These are phyloP conservation scores for Otolemur crassicaudatus DNA, from an alignment of 2,797 vertebrate species.

Conservation along the genomic window DNA sequence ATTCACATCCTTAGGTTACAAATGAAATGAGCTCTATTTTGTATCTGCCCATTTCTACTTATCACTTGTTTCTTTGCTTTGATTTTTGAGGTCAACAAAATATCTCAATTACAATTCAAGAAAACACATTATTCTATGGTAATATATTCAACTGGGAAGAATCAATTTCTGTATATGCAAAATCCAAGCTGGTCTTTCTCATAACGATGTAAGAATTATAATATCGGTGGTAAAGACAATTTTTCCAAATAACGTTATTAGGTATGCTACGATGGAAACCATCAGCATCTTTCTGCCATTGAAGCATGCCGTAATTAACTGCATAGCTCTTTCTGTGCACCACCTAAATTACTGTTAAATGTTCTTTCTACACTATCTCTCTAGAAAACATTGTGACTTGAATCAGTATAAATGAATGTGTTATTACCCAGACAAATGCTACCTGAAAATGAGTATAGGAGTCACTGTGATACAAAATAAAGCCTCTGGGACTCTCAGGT, in stretches of 20 bases:
- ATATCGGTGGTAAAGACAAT: neutral
- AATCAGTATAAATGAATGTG: neutral
- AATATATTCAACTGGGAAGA: slow-evolving; percentile 32
- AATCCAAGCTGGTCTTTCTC: slow-evolving; percentile 51
- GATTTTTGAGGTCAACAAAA: slow-evolving; percentile 50
- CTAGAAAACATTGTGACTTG: slow-evolving; percentile 1
- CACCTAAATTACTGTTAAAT: slow-evolving; percentile 34
- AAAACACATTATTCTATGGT: neutral
- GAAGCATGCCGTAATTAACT: slow-evolving; percentile 45
- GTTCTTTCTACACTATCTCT: neutral
- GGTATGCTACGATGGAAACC: neutral
- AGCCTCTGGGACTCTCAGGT: neutral
- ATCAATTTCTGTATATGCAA: slow-evolving; percentile 48
- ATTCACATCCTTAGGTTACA: neutral
- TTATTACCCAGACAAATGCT: neutral
- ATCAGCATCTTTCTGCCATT: slow-evolving; percentile 31
- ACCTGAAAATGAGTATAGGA: neutral
- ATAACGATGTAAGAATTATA: slow-evolving; percentile 35
- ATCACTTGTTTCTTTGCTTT: neutral
- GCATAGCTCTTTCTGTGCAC: neutral
- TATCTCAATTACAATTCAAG: slow-evolving; percentile 44
- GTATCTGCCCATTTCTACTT: neutral
- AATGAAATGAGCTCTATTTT: neutral
- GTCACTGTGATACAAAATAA: neutral
- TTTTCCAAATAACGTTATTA: slow-evolving; percentile 65